phyloP scores from a whole-genome alignment of 1,140 invertebrate species.

The Orchestia grillus region DNA sequence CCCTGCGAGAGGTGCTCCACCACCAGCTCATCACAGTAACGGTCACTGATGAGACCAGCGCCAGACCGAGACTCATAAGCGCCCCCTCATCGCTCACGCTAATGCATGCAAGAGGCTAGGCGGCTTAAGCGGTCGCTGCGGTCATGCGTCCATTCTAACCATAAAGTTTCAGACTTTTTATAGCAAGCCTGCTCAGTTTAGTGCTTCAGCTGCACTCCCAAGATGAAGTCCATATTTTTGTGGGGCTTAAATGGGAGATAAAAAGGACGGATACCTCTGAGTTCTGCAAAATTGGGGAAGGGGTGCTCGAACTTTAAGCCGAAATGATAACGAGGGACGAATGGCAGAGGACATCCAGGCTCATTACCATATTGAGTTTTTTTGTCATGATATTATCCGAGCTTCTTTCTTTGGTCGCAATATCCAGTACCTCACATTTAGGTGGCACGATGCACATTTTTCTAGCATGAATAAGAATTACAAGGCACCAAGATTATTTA shows the following conservation, averaged over 20 bases:
- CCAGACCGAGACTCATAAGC: background rate
- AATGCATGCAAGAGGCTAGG: background rate
- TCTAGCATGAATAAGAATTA: background rate
- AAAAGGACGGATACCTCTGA: background rate
- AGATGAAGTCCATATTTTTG: slow-evolving; percentile 9
- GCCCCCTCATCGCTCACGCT: background rate
- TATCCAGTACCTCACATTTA: background rate
- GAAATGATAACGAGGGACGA: background rate
- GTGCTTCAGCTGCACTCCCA: background rate
- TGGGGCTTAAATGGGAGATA: background rate
- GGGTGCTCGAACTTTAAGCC: background rate
- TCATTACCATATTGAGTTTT: background rate
- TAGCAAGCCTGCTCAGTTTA: background rate
- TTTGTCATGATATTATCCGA: background rate
- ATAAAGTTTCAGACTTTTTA: background rate
- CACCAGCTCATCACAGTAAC: background rate
- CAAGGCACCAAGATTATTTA: background rate
- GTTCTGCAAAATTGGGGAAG: background rate
- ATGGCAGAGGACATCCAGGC: background rate
- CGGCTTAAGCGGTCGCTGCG: background rate
- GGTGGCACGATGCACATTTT: background rate
- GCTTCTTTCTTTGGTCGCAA: background rate
- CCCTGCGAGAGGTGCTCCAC: background rate
- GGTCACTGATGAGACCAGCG: background rate
- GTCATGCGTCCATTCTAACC: background rate